Evolutionary conservation across 2,888 invertebrate genomes (phyloP).

Genomic region (Sinelater perroti): DNA sequence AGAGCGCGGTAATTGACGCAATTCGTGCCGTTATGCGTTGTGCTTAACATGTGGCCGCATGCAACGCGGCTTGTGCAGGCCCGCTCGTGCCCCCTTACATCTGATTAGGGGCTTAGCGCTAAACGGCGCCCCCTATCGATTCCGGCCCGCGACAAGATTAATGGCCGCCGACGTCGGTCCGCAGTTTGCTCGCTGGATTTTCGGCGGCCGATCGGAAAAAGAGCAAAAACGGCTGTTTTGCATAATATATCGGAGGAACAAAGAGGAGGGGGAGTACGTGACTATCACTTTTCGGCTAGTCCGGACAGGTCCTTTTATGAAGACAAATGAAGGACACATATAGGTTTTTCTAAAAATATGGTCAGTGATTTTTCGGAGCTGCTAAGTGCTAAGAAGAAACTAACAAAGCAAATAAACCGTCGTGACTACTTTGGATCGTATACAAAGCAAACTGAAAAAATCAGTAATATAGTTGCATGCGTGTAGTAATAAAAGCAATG

Average conservation of each 20-base stretch:
- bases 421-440: too few species aligned
- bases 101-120: slow-evolving; percentile 17
- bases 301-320: not conserved
- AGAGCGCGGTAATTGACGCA: slow-evolving; percentile 35
- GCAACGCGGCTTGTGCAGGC: slow-evolving; percentile 25
- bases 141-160: slow-evolving; percentile 23
- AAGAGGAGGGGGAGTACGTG: not conserved
- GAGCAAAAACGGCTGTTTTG: slow-evolving; percentile 10
- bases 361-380: too few species aligned
- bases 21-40: slow-evolving; percentile 35
- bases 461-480: too few species aligned
- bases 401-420: too few species aligned
- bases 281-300: not conserved
- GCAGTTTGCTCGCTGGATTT: slow-evolving; percentile 3
- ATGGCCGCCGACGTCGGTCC: slow-evolving; percentile 15
- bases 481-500: too few species aligned
- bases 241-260: slow-evolving; percentile 10
- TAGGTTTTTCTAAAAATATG: not conserved
- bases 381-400: too few species aligned
- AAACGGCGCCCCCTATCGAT: slow-evolving; percentile 13
- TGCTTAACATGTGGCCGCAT: slow-evolving; percentile 34
- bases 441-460: too few species aligned
- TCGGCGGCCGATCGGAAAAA: not conserved
- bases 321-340: not conserved
- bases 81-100: slow-evolving; percentile 16